Evolutionary conservation across 2,797 vertebrate species (phyloP), one percentile per base, ranked within the genome.

Genomic region (Tapirus indicus): DNA sequence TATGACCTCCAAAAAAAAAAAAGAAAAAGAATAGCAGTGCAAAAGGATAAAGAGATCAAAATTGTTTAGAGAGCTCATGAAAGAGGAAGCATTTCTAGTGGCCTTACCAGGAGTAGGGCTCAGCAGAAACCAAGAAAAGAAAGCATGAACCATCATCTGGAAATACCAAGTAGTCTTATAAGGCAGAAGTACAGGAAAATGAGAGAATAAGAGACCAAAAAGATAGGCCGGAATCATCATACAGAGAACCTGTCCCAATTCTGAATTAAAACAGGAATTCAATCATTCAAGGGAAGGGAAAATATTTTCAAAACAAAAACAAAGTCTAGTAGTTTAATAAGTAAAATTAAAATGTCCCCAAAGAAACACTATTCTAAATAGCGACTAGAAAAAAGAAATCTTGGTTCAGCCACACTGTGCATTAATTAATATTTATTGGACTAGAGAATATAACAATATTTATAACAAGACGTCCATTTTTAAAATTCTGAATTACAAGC

Each of bases 271-370:
- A 82, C 25, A 4, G 29, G 10, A 96, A 90, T 84, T 93, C 44
- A 88, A 60, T 75, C 20, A 83, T 32, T 54, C 85, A 86, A 91
- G 14, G 47, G 13, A 91, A 72, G 25, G 21, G 44, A 92, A 97
- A 96, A 38, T 62, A 84, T 77, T 84, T 94, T 91, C 52, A 83
- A 94, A 85, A 87, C 6, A 79, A 95, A 83, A 79, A 90, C 44
- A 49, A 75, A 92, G 35, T 84, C 32, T 82, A 91, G 83, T 6
- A 60, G 47, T 25, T 79, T 47, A 74, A 72, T 93, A 94, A 82
- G 4, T 75, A 68, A 71, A 54, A 93, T 54, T 91, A 88, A 75
- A 84, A 88, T 58, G 7, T 21, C 32, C 44, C 29, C 16, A 29
- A 29, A 49, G 7, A 85, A 88, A 60, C 11, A 66, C 20, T 38